Conservation (phyloP, 2,888 invertebrate genomes). For the Lasioglossum zephyrum region DNA sequence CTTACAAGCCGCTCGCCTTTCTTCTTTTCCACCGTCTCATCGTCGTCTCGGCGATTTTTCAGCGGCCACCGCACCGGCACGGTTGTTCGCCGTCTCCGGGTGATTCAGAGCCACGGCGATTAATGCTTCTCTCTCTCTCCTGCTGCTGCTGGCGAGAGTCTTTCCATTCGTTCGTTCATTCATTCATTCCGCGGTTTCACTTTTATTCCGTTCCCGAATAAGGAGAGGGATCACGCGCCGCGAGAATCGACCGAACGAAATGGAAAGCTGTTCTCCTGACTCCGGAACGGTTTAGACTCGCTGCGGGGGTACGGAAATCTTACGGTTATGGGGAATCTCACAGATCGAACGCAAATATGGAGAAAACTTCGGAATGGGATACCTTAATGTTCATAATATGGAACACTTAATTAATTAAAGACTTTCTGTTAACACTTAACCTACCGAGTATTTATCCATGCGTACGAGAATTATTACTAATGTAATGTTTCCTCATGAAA, state of each 20-base stretch:
- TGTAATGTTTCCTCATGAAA: too few relatives aligned
- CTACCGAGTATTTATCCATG: too few relatives aligned
- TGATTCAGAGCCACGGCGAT: constrained; percentile 48
- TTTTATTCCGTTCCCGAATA: constrained; percentile 36
- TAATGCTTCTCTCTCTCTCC: constrained; percentile 3
- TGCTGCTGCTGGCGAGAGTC: constrained; percentile 10
- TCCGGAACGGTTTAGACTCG: neutral
- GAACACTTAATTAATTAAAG: too few relatives aligned
- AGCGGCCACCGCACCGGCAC: constrained; percentile 21
- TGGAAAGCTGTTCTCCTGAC: constrained; percentile 1
- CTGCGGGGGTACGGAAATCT: neutral
- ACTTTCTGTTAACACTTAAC: too few relatives aligned
- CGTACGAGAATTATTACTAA: too few relatives aligned
- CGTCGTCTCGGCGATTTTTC: constrained; percentile 54
- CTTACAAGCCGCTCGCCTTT: constrained; percentile 13
- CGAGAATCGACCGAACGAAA: constrained; percentile 4
- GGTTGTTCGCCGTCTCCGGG: neutral
- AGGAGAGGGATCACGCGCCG: neutral
- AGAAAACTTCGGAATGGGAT: neutral
- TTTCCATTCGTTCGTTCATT: constrained; percentile 29
- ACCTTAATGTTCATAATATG: neutral
- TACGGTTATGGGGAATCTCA: neutral
- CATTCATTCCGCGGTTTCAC: constrained; percentile 47
- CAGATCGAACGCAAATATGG: neutral
- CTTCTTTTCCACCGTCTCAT: constrained; percentile 47